These are phyloP conservation scores for Eudorcas thomsonii DNA, from an alignment of 2,113 vertebrate genomes.

Conservation along the genomic window DNA sequence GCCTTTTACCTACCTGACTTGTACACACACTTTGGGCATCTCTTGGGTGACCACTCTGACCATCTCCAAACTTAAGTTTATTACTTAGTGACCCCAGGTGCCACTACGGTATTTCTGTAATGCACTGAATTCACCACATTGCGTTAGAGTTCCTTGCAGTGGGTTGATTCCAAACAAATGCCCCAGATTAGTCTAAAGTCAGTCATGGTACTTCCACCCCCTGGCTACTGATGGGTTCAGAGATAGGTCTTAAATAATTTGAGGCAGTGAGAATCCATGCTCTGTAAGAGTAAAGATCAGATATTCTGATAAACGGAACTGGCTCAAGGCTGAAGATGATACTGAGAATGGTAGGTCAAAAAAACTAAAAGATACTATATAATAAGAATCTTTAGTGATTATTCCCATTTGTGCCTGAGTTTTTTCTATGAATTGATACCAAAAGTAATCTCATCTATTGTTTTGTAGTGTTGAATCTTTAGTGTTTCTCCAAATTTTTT, in stretches of 20 bases:
- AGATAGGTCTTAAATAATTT: not conserved
- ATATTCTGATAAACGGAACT: not conserved
- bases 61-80: not conserved
- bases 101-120: not conserved
- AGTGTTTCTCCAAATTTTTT: not conserved
- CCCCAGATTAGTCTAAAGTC: not conserved
- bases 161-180: not conserved
- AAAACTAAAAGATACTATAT: not conserved
- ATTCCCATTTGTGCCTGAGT: not conserved
- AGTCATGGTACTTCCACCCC: not conserved
- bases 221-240: not conserved
- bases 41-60: not conserved
- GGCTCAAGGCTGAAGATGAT: not conserved
- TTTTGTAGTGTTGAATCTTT: not conserved
- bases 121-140: not conserved
- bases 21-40: not conserved
- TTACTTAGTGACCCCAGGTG: not conserved
- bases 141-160: not conserved
- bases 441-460: not conserved
- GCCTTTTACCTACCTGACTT: not conserved
- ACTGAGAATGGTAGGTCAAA: not conserved
- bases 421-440: constrained; percentile 35
- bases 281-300: no score
- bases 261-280: not conserved
- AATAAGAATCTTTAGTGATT: not conserved